These are phyloP conservation scores for Megaleporinus macrocephalus DNA, from an alignment of 2,113 vertebrate genomes.

Conservation along the genomic window DNA sequence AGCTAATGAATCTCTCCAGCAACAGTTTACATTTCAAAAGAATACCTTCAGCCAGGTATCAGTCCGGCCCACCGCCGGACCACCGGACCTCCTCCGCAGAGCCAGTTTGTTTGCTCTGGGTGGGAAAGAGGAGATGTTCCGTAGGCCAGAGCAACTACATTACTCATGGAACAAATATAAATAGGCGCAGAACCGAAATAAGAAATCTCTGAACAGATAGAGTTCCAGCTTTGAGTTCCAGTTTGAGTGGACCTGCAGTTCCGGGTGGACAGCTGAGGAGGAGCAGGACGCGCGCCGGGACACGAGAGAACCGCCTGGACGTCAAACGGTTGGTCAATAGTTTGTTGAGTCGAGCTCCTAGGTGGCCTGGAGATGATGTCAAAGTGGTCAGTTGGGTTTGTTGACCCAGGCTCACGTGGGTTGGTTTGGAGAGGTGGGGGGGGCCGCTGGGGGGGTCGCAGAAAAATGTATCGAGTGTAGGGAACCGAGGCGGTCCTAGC, in stretches of 20 bases:
- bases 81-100: slow-evolving; percentile 12
- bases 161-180: slow-evolving; percentile 51
- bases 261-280: too few species aligned
- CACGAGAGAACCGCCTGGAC: neutral
- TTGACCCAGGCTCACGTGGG: slow-evolving; percentile 47
- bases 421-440: slow-evolving; percentile 10
- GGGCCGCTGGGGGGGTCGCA: neutral
- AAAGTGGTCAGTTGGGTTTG: slow-evolving; percentile 55
- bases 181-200: slow-evolving; percentile 38
- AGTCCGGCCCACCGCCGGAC: slow-evolving; percentile 4
- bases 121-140: slow-evolving; percentile 29
- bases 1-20: slow-evolving; percentile 37
- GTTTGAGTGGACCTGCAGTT: too few species aligned
- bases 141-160: neutral
- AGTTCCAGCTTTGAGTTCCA: too few species aligned
- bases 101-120: slow-evolving; percentile 47
- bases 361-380: slow-evolving; percentile 59
- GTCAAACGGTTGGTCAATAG: neutral
- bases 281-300: neutral
- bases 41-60: slow-evolving; percentile 45
- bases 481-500: slow-evolving; percentile 10
- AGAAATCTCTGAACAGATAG: neutral
- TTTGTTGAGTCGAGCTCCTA: slow-evolving; percentile 28
- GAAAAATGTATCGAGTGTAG: slow-evolving; percentile 11
- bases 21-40: slow-evolving; percentile 47